A percentile compares a stretch with the other conserved stretches of the same genome.
phyloP scores from a whole-genome alignment of 2,888 invertebrate genomes.

The Galeruca laticollis region DNA sequence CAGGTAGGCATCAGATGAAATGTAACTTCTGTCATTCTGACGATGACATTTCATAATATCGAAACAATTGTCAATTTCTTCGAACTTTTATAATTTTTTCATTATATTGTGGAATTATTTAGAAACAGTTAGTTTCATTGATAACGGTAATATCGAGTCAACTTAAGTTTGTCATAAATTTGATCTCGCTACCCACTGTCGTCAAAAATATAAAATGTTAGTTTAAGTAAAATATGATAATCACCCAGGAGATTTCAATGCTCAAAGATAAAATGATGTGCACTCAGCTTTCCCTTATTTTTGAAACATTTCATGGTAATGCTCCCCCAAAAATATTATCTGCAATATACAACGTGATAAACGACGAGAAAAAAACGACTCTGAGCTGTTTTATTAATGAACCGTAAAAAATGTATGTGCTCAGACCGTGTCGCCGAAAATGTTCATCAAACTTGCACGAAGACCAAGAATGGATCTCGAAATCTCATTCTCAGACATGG shows the following conservation, averaged over 20 bases:
- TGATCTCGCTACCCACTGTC: too few species aligned
- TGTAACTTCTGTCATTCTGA: too few species aligned
- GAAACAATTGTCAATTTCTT: too few species aligned
- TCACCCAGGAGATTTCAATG: constrained; percentile 4
- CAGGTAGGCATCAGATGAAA: too few species aligned
- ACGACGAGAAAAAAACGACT: constrained; percentile 34
- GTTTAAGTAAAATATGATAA: background rate
- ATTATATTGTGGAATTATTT: too few species aligned
- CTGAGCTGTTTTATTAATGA: constrained; percentile 45
- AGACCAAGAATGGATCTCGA: constrained; percentile 25
- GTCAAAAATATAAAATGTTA: background rate
- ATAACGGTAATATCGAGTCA: too few species aligned
- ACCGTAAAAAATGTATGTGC: constrained; percentile 46
- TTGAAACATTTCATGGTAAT: constrained; percentile 10
- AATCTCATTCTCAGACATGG: background rate
- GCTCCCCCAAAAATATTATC: constrained; percentile 23
- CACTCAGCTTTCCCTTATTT: constrained; percentile 13
- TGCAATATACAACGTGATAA: constrained; percentile 45
- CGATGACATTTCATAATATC: too few species aligned
- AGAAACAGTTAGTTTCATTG: too few species aligned
- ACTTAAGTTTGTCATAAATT: too few species aligned
- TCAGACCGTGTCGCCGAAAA: constrained; percentile 41
- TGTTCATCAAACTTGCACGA: constrained; percentile 50
- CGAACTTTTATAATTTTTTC: too few species aligned
- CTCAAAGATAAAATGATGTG: constrained; percentile 11